Evolutionary conservation across 2,113 vertebrate species (phyloP).

Genomic region (Apodemus speciosus): DNA sequence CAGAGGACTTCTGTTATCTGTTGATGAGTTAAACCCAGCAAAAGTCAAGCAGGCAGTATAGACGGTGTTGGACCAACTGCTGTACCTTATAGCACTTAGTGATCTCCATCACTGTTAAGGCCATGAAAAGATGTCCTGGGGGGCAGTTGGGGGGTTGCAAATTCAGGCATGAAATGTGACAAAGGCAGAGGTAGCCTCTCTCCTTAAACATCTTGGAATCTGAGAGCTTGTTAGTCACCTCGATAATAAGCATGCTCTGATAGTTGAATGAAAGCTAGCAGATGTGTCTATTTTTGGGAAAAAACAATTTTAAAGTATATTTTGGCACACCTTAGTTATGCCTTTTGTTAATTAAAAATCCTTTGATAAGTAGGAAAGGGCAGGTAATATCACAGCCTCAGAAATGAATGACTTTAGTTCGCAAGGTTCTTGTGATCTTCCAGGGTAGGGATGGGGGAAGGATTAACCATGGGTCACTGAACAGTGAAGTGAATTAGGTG

Average conservation of each 20-base stretch:
- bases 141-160: background rate
- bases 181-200: background rate
- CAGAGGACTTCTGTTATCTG: background rate
- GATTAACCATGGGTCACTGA: background rate
- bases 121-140: conserved; percentile 45
- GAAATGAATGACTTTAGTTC: background rate
- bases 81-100: background rate
- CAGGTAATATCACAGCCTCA: background rate
- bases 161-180: background rate
- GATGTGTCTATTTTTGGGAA: conserved; percentile 43
- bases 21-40: conserved; percentile 13
- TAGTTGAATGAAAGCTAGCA: conserved; percentile 57
- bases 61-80: conserved; percentile 27
- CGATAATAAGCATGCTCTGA: conserved; percentile 31
- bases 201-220: background rate
- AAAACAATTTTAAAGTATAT: conserved; percentile 27
- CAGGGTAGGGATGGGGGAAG: too few species aligned
- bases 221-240: conserved; percentile 53
- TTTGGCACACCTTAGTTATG: background rate
- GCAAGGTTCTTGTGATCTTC: background rate
- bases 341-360: conserved; percentile 59
- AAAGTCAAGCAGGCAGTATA: background rate
- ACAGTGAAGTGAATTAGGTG: conserved; percentile 8
- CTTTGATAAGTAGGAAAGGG: conserved; percentile 47
- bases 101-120: background rate